Percentiles rank a stretch among this genome's conserved stretches.
These are phyloP conservation scores for Gisinianus flammeolus DNA, from an alignment of 2,888 invertebrate genomes.

Conservation along the genomic window DNA sequence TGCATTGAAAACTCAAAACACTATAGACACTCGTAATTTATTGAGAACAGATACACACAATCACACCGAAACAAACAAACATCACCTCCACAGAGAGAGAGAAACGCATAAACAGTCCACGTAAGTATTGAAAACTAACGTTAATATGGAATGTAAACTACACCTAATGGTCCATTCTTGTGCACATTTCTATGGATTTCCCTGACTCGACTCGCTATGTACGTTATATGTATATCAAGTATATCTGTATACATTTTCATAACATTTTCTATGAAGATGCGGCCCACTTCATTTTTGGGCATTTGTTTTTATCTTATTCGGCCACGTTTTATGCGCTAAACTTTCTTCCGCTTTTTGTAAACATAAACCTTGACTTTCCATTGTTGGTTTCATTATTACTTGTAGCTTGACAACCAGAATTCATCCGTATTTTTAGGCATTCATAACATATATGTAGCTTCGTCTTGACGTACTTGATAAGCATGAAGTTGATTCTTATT, in stretches of 20 bases:
- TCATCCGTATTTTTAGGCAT: too few species aligned
- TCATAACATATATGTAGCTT: too few species aligned
- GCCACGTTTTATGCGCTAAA: too few species aligned
- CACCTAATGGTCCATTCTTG: slow-evolving; percentile 30
- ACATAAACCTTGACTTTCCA: too few species aligned
- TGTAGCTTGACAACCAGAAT: too few species aligned
- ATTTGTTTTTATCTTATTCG: too few species aligned
- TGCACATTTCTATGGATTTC: too few species aligned
- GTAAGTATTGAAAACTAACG: not conserved
- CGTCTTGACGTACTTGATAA: not conserved
- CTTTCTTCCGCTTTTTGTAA: too few species aligned
- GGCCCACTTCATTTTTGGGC: not conserved
- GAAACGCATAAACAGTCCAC: not conserved
- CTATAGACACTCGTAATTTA: not conserved
- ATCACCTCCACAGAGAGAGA: not conserved
- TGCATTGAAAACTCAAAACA: not conserved
- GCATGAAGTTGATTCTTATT: too few species aligned
- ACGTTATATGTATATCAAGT: not conserved
- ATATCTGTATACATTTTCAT: not conserved
- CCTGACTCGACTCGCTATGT: too few species aligned
- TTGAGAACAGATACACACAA: not conserved
- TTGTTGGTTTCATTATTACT: too few species aligned
- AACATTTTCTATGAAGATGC: not conserved
- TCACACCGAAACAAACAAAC: too few species aligned
- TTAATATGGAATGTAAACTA: slow-evolving; percentile 10